A percentile compares a stretch with the other conserved stretches of the same genome.
These are phyloP conservation scores for Propsilocerus akamusi DNA, from an alignment of 1,140 invertebrate species.

Conservation along the genomic window DNA sequence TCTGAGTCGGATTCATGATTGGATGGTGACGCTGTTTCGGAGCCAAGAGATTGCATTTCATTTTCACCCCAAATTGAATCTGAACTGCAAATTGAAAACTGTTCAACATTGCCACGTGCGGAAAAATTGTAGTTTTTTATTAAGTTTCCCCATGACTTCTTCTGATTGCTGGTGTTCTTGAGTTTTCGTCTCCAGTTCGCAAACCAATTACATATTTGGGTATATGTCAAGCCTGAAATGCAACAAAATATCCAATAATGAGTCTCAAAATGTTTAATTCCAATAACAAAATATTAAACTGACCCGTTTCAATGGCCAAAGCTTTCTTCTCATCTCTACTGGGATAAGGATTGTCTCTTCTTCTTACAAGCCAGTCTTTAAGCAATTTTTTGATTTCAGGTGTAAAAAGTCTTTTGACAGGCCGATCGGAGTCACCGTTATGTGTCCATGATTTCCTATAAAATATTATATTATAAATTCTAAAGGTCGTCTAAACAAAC, in stretches of 20 bases:
- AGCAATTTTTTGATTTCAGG: conserved; percentile 52
- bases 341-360: conserved; percentile 52
- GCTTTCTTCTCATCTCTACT: conserved; percentile 50
- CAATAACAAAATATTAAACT: conserved; percentile 40
- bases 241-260: background rate
- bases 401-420: conserved; percentile 46
- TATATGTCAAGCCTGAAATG: background rate
- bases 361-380: conserved; percentile 48
- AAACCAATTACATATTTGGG: conserved; percentile 56
- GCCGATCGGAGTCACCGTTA: conserved; percentile 20
- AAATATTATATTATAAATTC: background rate
- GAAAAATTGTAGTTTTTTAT: conserved; percentile 52
- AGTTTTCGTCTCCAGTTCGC: conserved; percentile 54
- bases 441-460: conserved; percentile 20
- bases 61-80: conserved; percentile 53
- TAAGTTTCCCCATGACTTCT: conserved; percentile 46
- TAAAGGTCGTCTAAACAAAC: background rate
- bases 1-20: background rate
- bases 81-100: conserved; percentile 51
- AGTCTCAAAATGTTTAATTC: background rate
- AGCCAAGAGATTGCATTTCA: conserved; percentile 12
- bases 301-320: conserved; percentile 42
- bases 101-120: conserved; percentile 49
- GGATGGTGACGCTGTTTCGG: background rate
- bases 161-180: conserved; percentile 43